Conservation (phyloP, 92 coral and sea anemone genomes). For the Ricordea florida region DNA sequence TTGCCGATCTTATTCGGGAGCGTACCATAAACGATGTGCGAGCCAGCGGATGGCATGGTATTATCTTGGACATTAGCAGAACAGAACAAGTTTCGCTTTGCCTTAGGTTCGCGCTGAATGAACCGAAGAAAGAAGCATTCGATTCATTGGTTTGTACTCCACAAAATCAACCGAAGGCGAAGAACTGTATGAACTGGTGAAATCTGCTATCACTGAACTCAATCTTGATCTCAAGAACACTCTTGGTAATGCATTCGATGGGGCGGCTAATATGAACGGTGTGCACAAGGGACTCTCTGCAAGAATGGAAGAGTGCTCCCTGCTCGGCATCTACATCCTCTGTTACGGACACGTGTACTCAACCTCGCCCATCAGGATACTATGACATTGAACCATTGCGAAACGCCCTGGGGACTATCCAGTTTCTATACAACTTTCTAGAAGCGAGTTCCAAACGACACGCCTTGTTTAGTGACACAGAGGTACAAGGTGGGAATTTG, state of each 20-base stretch:
- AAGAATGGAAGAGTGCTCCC: slow-evolving; percentile 46
- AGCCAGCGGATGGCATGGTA: slow-evolving; percentile 37
- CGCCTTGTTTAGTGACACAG: not conserved
- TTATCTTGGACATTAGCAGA: slow-evolving; percentile 24
- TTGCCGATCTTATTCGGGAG: slow-evolving; percentile 48
- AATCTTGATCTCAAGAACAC: slow-evolving; percentile 24
- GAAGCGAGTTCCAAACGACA: not conserved
- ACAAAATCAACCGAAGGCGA: slow-evolving; percentile 39
- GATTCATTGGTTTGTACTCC: slow-evolving; percentile 27
- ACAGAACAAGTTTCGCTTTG: slow-evolving; percentile 45
- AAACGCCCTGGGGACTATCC: no score
- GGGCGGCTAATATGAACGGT: slow-evolving; percentile 41
- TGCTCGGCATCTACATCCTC: slow-evolving; percentile 22
- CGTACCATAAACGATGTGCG: slow-evolving; percentile 23
- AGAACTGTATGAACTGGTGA: slow-evolving; percentile 27
- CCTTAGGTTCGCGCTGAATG: slow-evolving; percentile 34
- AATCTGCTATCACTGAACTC: slow-evolving; percentile 13
- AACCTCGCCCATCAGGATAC: slow-evolving; percentile 49
- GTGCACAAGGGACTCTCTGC: slow-evolving; percentile 20
- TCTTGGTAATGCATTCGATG: slow-evolving; percentile 36
- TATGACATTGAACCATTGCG: slow-evolving; percentile 40
- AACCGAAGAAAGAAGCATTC: slow-evolving; percentile 39
- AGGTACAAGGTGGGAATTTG: not conserved
- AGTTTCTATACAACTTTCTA: not conserved
- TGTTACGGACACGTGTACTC: slow-evolving; percentile 49